Base-by-base conservation (phyloP, 2,113 vertebrate genomes). In the Osmerus eperlanus region DNA sequence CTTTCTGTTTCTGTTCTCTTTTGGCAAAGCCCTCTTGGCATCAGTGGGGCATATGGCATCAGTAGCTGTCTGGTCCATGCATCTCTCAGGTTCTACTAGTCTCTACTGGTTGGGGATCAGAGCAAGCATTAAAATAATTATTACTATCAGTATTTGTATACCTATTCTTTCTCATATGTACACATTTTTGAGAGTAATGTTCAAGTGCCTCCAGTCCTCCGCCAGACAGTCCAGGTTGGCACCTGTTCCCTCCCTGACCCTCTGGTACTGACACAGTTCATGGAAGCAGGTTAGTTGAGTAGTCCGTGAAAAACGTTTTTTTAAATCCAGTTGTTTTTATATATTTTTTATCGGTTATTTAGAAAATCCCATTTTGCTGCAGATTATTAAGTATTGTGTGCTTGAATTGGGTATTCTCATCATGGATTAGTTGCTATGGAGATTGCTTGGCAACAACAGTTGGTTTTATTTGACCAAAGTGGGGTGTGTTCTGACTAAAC, bases 331-430 rank as follows among this genome's bases (percentile, higher is more conserved):
- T 18, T 23, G 58, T 29, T 8, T 64, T 64, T 18, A 18, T 64
- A 29, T 36, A 9, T 28, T 18, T 28, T 16, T 64, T n/a, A 29
- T 9, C 23, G 8, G 29, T 29, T 64, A 56, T 71, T 32, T 81
- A 63, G 55, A 95, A 96, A 95, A 94, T 92, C 93, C 93, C 92
- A 92, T 92, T 90, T 93, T 91, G 91, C 93, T 94, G 93, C 90
- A 90, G 88, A 94, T 92, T 94, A 94, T 92, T 94, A 93, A 94
- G 96, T 98, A 94, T 95, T 94, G 93, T 95, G 95, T 96, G 94
- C 93, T 89, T 93, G 93, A 95, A 94, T 92, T 90, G 41, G 92
- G 94, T 92, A 91, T 92, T 93, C 66, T 78, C n/a, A 72, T 93
- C 78, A 91, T 92, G 94, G 89, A 91, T 91, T 71, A 82, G 90